Conservation (phyloP, 2,113 vertebrate genomes). For the Bathybates hornii region DNA sequence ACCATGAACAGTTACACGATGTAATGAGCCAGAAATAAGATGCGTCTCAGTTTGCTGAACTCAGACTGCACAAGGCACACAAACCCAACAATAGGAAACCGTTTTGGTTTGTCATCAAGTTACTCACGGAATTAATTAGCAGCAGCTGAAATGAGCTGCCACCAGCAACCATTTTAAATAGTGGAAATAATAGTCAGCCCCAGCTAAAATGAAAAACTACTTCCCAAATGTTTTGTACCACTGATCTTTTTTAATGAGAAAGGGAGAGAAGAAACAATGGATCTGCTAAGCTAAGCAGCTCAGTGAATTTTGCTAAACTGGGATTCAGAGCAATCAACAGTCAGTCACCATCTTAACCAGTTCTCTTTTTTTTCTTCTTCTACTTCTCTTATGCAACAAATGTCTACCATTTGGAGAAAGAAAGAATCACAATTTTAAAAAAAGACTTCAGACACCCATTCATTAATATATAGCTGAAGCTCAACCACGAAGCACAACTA, state of each 20-base stretch:
- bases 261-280: background rate
- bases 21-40: background rate
- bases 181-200: background rate
- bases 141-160: background rate
- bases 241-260: background rate
- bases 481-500: background rate
- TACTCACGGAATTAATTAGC: background rate
- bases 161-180: background rate
- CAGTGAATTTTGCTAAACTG: background rate
- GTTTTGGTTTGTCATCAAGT: background rate
- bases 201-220: background rate
- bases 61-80: background rate
- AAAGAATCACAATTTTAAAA: background rate
- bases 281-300: background rate
- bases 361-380: background rate
- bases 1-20: background rate
- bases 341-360: background rate
- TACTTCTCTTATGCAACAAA: background rate
- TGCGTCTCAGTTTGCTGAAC: background rate
- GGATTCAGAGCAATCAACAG: background rate
- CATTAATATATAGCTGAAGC: background rate
- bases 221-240: background rate
- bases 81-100: background rate
- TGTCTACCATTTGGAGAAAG: rapidly evolving
- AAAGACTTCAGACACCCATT: background rate